Base-by-base conservation (phyloP, 2,113 vertebrate genomes). In the Tupaia chinensis region DNA sequence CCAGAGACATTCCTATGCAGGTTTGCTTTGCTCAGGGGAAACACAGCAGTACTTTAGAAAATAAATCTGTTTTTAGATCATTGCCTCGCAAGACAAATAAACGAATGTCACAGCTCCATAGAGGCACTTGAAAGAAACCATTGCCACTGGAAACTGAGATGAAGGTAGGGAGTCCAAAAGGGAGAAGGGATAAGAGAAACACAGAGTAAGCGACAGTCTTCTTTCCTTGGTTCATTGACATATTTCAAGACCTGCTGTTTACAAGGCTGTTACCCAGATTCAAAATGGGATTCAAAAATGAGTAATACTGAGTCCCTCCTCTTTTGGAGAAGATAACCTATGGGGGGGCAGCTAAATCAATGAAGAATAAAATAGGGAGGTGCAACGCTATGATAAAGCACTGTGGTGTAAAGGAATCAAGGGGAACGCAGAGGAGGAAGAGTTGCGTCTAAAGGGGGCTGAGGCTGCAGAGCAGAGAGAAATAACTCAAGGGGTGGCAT, bases 21-120 rank as follows among this genome's bases (percentile, higher is more conserved):
- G 27, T 27, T 89, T 76, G 8, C 87, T 94, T 89, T 61, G 58
- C 94, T 96, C 61, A 56, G 69, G 32, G 44, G 70, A 32, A 76
- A 70, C 54, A 82, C 58, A 78, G 65, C 11, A 32, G 10, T 61
- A 22, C 22, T 8, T 56, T 29, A 8, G 22, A 68, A 32, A 60
- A 60, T 25, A 10, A 23, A 79, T 89, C 61, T 66, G 61, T 27
- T 83, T 91, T 91, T 89, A 82, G 6, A 65, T 74, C 34, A 29
- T 73, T 58, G 19, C 10, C 27, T 70, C 15, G 22, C 68, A 72
- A 70, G 23, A 1, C 53, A 78, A 84, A 77, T 61, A 90, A 84
- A 32, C 70, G 25, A 61, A 89, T 70, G 58, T 9, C 11, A 17
- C 19, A 65, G 84, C 63, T 78, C 69, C 60, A 15, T 53, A 69